Evolutionary conservation across 2,888 invertebrate genomes (phyloP).

Genomic region (Bombylius major): DNA sequence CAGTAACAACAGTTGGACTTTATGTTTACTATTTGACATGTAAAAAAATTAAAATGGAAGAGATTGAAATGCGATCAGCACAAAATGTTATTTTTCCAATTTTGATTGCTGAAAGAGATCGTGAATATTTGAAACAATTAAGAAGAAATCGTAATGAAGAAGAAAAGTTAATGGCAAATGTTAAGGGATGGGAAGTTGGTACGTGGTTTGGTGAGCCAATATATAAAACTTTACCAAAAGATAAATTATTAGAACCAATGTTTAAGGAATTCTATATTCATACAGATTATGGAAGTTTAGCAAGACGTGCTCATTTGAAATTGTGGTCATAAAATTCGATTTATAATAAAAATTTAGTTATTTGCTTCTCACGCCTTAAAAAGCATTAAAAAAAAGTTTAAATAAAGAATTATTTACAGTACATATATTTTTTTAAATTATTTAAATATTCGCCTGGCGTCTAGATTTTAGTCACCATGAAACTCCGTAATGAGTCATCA

Average conservation of each 20-base stretch:
- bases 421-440: no score
- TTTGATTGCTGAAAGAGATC: conserved; percentile 70
- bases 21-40: conserved; percentile 46
- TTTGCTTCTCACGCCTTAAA: neutral
- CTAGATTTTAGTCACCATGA: no score
- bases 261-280: conserved; percentile 64
- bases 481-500: no score
- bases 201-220: conserved; percentile 77
- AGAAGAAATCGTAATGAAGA: conserved; percentile 74
- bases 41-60: conserved; percentile 41
- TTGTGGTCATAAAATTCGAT: conserved; percentile 39
- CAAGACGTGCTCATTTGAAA: conserved; percentile 42
- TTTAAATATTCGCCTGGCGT: no score
- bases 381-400: no score
- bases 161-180: conserved; percentile 74
- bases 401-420: no score
- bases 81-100: conserved; percentile 64
- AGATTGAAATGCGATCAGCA: conserved; percentile 65
- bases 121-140: conserved; percentile 69
- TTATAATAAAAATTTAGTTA: neutral
- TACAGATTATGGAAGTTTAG: conserved; percentile 39
- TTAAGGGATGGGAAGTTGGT: conserved; percentile 79
- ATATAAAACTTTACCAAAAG: conserved; percentile 54
- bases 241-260: conserved; percentile 49
- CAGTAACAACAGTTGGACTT: conserved; percentile 42